phyloP scores from a whole-genome alignment of 1,140 invertebrate genomes.

The Holotrichia oblita region DNA sequence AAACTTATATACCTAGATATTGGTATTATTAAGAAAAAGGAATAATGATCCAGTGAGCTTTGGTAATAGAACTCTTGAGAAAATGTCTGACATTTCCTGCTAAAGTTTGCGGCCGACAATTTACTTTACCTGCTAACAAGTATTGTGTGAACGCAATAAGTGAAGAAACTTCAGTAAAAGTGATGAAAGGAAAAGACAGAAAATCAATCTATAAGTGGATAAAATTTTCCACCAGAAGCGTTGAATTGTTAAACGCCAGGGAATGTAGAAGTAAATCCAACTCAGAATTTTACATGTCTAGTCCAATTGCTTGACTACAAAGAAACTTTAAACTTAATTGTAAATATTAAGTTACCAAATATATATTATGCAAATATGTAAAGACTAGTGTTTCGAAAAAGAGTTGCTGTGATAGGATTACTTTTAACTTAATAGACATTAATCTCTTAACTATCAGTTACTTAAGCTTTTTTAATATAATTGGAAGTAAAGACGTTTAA shows the following conservation, averaged over 20 bases:
- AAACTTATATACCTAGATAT: neutral
- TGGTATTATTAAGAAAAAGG: neutral
- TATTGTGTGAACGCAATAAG: constrained; percentile 7
- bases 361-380: no score
- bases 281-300: neutral
- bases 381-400: no score
- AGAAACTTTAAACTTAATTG: no score
- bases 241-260: neutral
- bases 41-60: neutral
- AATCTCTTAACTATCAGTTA: no score
- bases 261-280: neutral
- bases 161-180: neutral
- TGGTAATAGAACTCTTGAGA: neutral
- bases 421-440: no score
- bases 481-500: no score
- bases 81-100: neutral
- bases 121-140: neutral
- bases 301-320: neutral
- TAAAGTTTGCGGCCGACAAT: neutral
- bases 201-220: constrained; percentile 19
- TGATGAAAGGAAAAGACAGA: constrained; percentile 14
- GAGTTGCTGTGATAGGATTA: no score
- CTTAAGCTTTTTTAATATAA: no score
- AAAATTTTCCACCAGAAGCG: constrained; percentile 2
- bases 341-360: no score